Conservation (phyloP, 2,888 invertebrate genomes). For the Cephus rjabovi region DNA sequence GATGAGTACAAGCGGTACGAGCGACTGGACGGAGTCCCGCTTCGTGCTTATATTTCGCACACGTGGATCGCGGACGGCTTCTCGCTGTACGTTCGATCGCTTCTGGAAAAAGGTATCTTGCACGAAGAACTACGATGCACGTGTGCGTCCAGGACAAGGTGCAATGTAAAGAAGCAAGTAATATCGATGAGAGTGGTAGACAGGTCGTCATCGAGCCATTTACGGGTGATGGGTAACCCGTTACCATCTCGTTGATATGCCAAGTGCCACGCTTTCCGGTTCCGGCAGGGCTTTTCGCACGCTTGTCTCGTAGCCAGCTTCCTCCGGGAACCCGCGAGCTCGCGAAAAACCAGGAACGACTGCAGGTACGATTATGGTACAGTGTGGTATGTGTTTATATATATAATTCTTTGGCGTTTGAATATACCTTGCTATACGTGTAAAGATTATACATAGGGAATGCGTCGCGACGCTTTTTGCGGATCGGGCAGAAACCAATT, state of each 20-base stretch:
- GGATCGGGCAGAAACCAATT: neutral
- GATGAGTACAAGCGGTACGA: neutral
- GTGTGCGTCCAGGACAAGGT: neutral
- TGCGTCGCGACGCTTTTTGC: too few relatives aligned
- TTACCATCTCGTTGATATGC: constrained; percentile 47
- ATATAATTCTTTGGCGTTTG: neutral
- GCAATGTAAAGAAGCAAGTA: neutral
- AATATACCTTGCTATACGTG: neutral
- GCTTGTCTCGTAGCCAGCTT: constrained; percentile 42
- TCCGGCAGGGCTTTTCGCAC: constrained; percentile 48
- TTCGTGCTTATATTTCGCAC: neutral
- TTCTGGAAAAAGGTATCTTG: neutral
- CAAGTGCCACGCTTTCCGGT: constrained; percentile 44
- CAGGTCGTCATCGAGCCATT: neutral
- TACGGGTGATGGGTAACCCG: neutral
- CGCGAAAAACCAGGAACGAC: neutral
- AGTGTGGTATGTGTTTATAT: neutral
- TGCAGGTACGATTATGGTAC: neutral
- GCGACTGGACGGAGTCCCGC: neutral
- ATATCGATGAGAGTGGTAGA: neutral
- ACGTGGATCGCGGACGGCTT: neutral
- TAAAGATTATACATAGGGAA: neutral
- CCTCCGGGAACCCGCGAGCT: constrained; percentile 27
- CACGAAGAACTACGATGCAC: neutral
- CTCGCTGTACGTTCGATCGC: neutral